Conservation (phyloP, 2,113 vertebrate species). For the Anolis carolinensis region DNA sequence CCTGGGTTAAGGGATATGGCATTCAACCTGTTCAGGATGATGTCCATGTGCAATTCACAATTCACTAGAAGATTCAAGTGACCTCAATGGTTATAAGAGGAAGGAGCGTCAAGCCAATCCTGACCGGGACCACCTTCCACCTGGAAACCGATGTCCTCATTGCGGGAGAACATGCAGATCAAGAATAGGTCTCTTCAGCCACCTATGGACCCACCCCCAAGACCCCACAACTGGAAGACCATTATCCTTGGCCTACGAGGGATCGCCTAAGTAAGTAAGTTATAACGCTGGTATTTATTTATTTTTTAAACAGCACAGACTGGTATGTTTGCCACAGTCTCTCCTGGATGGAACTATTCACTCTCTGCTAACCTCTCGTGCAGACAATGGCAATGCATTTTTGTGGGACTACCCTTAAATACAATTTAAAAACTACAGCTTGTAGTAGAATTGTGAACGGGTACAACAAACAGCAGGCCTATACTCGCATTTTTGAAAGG, state of each 20-base stretch:
- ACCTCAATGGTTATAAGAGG: background rate
- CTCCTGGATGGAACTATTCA: too few species aligned
- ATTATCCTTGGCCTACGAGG: too few species aligned
- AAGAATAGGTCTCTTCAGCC: too few species aligned
- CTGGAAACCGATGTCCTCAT: too few species aligned
- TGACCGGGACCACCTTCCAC: too few species aligned
- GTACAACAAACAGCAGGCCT: background rate
- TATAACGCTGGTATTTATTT: too few species aligned
- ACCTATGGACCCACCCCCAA: too few species aligned
- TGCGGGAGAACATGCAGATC: too few species aligned
- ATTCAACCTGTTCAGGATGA: background rate
- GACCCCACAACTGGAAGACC: too few species aligned
- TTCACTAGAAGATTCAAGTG: background rate
- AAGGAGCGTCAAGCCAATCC: too few species aligned
- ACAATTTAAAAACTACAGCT: background rate
- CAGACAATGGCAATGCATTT: background rate
- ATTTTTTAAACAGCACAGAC: background rate
- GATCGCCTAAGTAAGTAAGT: too few species aligned
- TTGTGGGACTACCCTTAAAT: background rate
- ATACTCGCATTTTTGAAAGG: background rate
- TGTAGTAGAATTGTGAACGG: background rate
- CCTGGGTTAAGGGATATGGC: background rate
- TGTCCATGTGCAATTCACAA: background rate
- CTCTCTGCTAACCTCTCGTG: background rate
- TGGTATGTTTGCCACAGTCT: background rate